Evolutionary conservation across 1,140 invertebrate genomes (phyloP).

Genomic region (Stegodyphus dumicola): DNA sequence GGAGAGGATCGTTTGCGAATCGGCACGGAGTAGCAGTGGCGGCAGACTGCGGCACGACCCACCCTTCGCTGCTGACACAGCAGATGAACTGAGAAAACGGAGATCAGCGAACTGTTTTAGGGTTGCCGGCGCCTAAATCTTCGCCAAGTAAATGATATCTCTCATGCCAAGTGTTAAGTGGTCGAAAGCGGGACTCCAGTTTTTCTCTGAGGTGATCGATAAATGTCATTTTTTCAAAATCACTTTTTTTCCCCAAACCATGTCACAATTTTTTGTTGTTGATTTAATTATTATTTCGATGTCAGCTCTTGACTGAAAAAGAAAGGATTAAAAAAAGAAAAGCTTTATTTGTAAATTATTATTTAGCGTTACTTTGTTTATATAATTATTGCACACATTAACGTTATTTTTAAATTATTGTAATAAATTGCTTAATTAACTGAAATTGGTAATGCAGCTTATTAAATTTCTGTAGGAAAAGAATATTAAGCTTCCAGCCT

Average conservation of each 20-base stretch:
- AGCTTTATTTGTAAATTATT: too few species aligned
- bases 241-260: neutral
- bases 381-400: too few species aligned
- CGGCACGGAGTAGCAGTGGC: neutral
- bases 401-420: too few species aligned
- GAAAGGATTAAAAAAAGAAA: too few species aligned
- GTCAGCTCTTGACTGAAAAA: too few species aligned
- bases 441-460: too few species aligned
- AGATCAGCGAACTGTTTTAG: conserved; percentile 38
- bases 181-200: neutral
- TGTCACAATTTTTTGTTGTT: too few species aligned
- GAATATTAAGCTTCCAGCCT: too few species aligned
- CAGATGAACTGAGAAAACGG: conserved; percentile 55
- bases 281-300: too few species aligned
- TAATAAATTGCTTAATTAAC: too few species aligned
- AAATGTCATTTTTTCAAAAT: neutral
- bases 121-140: neutral
- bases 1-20: neutral
- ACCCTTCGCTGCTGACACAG: conserved; percentile 31
- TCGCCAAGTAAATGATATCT: conserved; percentile 21
- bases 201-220: neutral
- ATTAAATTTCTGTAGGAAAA: too few species aligned
- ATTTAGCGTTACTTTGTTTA: too few species aligned
- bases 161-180: conserved; percentile 11
- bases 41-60: neutral